Evolutionary conservation across 2,797 vertebrate species (phyloP).

Genomic region (Melanotaenia maccullochi): DNA sequence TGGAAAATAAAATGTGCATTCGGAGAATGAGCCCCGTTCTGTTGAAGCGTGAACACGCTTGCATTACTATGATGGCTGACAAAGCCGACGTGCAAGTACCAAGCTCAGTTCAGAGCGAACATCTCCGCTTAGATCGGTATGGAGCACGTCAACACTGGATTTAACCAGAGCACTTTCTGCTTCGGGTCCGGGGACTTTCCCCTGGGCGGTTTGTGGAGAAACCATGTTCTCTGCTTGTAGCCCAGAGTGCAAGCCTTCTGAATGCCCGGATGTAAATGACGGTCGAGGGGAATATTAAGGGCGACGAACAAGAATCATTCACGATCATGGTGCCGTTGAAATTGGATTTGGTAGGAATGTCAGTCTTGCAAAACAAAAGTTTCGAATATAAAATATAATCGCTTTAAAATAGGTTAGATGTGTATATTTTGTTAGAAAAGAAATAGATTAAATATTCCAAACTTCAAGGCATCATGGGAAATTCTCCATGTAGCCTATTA

Average conservation of each 20-base stretch:
- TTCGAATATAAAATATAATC: background rate
- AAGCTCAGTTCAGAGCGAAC: constrained; percentile 51
- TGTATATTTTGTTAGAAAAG: background rate
- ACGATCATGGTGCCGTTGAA: background rate
- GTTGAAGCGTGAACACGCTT: constrained; percentile 48
- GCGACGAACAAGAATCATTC: rapidly evolving
- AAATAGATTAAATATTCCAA: rapidly evolving
- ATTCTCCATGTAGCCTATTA: background rate
- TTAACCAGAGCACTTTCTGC: constrained; percentile 74
- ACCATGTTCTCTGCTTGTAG: constrained; percentile 53
- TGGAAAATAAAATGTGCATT: constrained; percentile 45
- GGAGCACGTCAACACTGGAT: background rate
- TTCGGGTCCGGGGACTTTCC: constrained; percentile 80
- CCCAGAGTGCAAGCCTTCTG: constrained; percentile 79
- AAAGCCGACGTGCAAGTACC: constrained; percentile 28
- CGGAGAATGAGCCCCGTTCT: constrained; percentile 83
- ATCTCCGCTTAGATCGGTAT: background rate
- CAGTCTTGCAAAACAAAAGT: background rate
- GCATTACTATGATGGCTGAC: constrained; percentile 71
- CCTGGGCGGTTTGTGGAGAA: constrained; percentile 53
- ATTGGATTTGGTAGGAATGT: rapidly evolving
- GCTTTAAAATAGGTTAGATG: background rate
- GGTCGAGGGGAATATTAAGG: rapidly evolving
- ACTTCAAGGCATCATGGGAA: constrained; percentile 54
- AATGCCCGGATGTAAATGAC: constrained; percentile 24